Evolutionary conservation across 2,888 invertebrate species (phyloP).

Genomic region (Cheilosia grossa): DNA sequence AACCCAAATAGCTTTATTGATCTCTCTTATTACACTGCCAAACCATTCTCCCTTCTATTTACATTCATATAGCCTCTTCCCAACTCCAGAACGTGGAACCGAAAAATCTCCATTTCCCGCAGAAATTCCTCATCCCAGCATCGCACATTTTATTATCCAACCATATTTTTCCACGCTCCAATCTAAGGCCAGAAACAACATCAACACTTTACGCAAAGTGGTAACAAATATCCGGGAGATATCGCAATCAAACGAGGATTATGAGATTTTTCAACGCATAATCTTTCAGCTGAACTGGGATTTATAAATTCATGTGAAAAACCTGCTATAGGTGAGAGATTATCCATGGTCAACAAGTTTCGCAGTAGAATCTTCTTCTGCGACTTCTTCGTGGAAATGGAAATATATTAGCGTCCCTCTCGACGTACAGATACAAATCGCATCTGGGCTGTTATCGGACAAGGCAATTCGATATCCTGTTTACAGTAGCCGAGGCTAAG

Average conservation of each 20-base stretch:
- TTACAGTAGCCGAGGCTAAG: slow-evolving; percentile 62
- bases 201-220: slow-evolving; percentile 50
- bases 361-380: slow-evolving; percentile 24
- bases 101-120: no score
- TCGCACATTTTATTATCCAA: slow-evolving; percentile 11
- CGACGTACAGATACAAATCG: slow-evolving; percentile 32
- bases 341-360: slow-evolving; percentile 36
- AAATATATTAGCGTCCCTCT: slow-evolving; percentile 5
- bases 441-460: slow-evolving; percentile 61
- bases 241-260: slow-evolving; percentile 38
- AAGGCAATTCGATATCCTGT: slow-evolving; percentile 67
- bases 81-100: no score
- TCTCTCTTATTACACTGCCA: no score
- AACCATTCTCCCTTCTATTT: no score
- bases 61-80: no score
- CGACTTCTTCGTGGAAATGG: slow-evolving; percentile 28
- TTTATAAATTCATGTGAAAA: slow-evolving; percentile 41
- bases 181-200: slow-evolving; percentile 27
- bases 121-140: background rate
- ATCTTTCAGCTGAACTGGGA: slow-evolving; percentile 10
- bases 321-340: slow-evolving; percentile 41
- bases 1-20: no score
- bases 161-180: slow-evolving; percentile 5
- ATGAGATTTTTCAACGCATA: slow-evolving; percentile 33
- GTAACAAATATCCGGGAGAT: slow-evolving; percentile 34